Conservation (phyloP, 1,140 invertebrate genomes). For the Gerris buenoi region DNA sequence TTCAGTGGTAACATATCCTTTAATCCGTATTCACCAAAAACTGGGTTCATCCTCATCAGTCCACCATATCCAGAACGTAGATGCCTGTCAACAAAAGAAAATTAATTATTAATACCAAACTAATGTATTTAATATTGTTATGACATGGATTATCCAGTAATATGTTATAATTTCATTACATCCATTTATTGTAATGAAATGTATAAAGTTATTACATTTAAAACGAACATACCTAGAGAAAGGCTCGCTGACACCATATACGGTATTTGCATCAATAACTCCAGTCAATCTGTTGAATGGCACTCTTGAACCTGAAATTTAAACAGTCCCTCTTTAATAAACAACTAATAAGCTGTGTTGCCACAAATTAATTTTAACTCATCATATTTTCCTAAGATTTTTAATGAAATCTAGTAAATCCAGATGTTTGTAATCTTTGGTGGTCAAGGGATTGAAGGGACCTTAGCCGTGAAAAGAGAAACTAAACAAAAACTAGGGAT, state of each 20-base stretch:
- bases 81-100: conserved; percentile 43
- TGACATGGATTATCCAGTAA: background rate
- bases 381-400: too few relatives aligned
- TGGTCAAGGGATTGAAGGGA: too few relatives aligned
- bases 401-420: too few relatives aligned
- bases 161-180: background rate
- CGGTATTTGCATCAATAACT: conserved; percentile 65
- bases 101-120: conserved; percentile 1
- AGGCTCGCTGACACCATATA: conserved; percentile 65
- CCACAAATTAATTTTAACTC: background rate
- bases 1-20: conserved; percentile 82
- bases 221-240: conserved; percentile 42
- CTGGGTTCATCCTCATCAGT: conserved; percentile 69
- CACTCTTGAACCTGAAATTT: conserved; percentile 44
- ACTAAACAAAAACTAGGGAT: too few relatives aligned
- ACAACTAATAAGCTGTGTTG: too few relatives aligned
- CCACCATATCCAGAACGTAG: conserved; percentile 61
- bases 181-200: background rate
- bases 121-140: background rate
- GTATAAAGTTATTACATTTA: background rate
- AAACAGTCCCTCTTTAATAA: conserved; percentile 9
- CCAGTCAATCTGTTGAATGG: conserved; percentile 72
- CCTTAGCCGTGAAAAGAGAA: too few relatives aligned
- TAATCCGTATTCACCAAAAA: conserved; percentile 69
- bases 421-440: too few relatives aligned